Evolutionary conservation across 2,113 vertebrate genomes (phyloP).

Genomic region (Cercopithecus mona): DNA sequence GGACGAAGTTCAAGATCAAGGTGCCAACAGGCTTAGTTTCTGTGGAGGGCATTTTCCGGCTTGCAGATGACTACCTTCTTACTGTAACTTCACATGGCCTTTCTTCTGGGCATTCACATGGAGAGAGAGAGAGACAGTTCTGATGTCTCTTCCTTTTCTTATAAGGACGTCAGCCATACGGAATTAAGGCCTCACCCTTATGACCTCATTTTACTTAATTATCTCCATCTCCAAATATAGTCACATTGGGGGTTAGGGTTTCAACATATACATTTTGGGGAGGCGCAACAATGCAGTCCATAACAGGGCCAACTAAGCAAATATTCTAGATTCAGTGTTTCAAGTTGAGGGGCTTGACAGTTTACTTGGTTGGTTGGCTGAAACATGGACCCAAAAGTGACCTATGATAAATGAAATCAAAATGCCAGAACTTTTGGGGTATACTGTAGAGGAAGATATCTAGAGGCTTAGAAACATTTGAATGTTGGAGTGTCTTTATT

Average conservation of each 20-base stretch:
- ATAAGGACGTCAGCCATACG: neutral
- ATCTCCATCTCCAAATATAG: neutral
- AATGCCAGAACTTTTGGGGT: neutral
- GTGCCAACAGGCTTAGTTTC: neutral
- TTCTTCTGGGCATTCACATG: neutral
- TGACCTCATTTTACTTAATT: neutral
- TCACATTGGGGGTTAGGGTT: neutral
- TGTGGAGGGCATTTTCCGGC: neutral
- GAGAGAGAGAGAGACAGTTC: neutral
- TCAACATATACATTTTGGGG: neutral
- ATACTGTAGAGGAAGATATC: neutral
- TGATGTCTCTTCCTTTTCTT: neutral
- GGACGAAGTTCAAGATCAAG: neutral
- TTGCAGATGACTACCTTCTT: neutral
- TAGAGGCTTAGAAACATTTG: neutral
- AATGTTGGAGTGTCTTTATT: neutral
- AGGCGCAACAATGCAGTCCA: neutral
- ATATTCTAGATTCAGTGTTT: neutral
- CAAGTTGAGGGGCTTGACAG: neutral
- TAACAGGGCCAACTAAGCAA: neutral
- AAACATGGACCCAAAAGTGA: neutral
- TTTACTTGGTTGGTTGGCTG: neutral
- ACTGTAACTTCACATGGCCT: neutral
- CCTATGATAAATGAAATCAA: constrained; percentile 14
- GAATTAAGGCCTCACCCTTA: neutral